These are phyloP conservation scores for Meiosimyza decipiens DNA, from an alignment of 2,888 invertebrate genomes.

Conservation along the genomic window DNA sequence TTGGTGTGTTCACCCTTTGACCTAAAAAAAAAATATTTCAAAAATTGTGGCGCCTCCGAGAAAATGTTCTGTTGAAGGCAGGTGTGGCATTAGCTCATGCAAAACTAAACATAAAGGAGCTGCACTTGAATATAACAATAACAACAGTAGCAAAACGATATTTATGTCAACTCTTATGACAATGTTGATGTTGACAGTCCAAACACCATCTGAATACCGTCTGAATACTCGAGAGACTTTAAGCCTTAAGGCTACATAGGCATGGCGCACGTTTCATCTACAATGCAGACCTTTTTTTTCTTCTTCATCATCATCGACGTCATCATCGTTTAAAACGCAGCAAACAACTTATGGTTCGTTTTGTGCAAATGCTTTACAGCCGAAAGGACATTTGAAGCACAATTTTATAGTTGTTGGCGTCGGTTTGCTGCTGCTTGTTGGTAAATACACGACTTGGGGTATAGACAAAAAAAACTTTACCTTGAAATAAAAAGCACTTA, in stretches of 20 bases:
- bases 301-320: background rate
- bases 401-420: too few relatives aligned
- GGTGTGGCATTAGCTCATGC: too few relatives aligned
- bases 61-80: too few relatives aligned
- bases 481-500: slow-evolving; percentile 26
- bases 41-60: too few relatives aligned
- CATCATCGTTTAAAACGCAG: too few relatives aligned
- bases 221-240: background rate
- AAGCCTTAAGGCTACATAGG: background rate
- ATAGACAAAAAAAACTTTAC: slow-evolving; percentile 24
- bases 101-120: background rate
- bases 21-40: too few relatives aligned
- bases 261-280: background rate
- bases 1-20: too few relatives aligned
- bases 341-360: background rate
- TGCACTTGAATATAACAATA: background rate
- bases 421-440: background rate
- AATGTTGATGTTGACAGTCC: background rate
- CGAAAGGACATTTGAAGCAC: background rate
- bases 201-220: background rate
- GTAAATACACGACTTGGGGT: slow-evolving; percentile 22
- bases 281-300: slow-evolving; percentile 6
- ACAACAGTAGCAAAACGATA: background rate
- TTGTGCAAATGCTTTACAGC: background rate
- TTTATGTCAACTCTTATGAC: background rate